Evolutionary conservation across 2,113 vertebrate genomes (phyloP).

Genomic region (Rutilus rutilus): DNA sequence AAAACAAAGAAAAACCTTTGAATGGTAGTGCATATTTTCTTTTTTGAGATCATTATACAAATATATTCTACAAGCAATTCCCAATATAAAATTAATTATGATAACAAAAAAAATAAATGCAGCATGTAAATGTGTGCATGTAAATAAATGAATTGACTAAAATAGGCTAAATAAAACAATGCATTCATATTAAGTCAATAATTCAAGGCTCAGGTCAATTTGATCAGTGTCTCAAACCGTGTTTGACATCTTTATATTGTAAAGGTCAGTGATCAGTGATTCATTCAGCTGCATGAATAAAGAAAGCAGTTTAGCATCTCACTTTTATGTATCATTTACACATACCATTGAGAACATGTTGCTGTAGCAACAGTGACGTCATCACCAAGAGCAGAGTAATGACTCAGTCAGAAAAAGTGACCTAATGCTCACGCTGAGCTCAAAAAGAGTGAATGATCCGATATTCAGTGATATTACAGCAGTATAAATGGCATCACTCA

Average conservation of each 20-base stretch:
- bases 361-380: slow-evolving; percentile 74
- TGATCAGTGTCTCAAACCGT: background rate
- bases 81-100: background rate
- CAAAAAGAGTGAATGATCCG: background rate
- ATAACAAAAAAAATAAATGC: no score
- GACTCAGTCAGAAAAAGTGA: slow-evolving; percentile 23
- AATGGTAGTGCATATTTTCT: no score
- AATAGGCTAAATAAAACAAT: background rate
- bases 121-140: no score
- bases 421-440: background rate
- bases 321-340: slow-evolving; percentile 17
- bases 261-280: slow-evolving; percentile 9
- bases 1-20: no score
- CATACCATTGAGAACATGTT: slow-evolving; percentile 61
- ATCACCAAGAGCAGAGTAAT: slow-evolving; percentile 56
- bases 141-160: background rate
- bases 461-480: background rate
- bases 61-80: background rate
- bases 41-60: background rate
- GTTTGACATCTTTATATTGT: background rate
- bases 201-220: background rate
- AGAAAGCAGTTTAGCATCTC: slow-evolving; percentile 1
- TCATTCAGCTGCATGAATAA: slow-evolving; percentile 10
- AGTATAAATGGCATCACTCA: background rate
- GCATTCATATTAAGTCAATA: background rate